A percentile compares a stretch with the other conserved stretches of the same genome.
Conservation (phyloP, 2,113 vertebrate genomes). For the Rallus limicola region DNA sequence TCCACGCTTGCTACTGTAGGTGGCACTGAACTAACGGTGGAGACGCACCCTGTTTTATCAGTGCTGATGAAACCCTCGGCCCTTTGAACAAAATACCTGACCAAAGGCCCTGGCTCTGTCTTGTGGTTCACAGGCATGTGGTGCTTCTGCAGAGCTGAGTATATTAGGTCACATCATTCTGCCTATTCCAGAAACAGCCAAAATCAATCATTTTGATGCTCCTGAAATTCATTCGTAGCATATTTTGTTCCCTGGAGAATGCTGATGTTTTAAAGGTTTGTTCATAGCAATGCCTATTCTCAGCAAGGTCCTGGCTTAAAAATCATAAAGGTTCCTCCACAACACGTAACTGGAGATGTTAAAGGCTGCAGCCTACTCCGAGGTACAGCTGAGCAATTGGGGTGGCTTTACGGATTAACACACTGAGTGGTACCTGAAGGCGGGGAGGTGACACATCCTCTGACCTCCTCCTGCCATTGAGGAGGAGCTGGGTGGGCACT, state of each 20-base stretch:
- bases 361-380: neutral
- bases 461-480: neutral
- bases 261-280: neutral
- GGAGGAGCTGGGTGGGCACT: neutral
- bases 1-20: neutral
- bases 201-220: neutral
- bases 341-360: neutral
- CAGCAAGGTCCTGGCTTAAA: neutral
- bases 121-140: accelerated
- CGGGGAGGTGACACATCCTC: neutral
- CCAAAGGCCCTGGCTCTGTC: neutral
- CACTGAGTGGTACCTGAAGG: neutral
- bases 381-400: neutral
- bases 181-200: neutral
- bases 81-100: neutral
- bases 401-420: neutral
- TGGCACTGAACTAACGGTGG: neutral
- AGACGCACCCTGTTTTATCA: neutral
- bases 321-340: neutral
- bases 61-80: neutral
- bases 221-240: neutral
- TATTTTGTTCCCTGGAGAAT: neutral
- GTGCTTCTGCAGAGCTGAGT: neutral
- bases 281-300: accelerated
- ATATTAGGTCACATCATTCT: accelerated